Evolutionary conservation across 2,888 invertebrate species (phyloP), one percentile per base, ranked within the genome.

Genomic region (Ormyrus rosae): DNA sequence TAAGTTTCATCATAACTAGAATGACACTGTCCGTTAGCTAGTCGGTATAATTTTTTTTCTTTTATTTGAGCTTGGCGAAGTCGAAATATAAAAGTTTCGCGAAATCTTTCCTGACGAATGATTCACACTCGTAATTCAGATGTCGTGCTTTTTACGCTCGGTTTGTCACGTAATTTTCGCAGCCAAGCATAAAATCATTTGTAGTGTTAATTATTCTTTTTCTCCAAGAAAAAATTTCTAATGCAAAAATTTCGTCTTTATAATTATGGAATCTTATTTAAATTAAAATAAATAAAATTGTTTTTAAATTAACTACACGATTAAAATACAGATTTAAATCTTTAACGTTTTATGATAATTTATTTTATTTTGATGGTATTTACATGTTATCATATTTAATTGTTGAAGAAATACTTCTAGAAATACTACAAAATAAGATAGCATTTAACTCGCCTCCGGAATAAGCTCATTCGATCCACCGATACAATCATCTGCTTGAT

Each of bases 1-100:
- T 55, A 83, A 85, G 77, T 85, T 85, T 81, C 60, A 78, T 84
- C 82, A 65, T 83, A 85, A 84, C 73, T 69, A 77, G 51, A 55
- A 51, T 55, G 63, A 73, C 51, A 53, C 8, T 73, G 45, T 34
- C 50, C 13, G n/a, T 8, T 61, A 7, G n/a, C 50, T 58, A 53
- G 34, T 34, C 55, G 55, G 8, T 13, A 58, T 48, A 46, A 13
- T 34, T 55, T 34, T 67, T 68, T 53, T 68, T 64, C 56, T 46
- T 56, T 11, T 19, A 56, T 68, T 19, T 9, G 58, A 46, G 13
- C 48, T 70, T 19, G 8, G 70, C n/a, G 8, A 50, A 19, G 19
- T 48, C 19, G 8, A n/a, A 48, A 55, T 48, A 70, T 70, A 58
- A 58, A 58, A 58, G 13, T 70, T 60, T 70, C 69, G 13, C 48